Percentiles rank a stretch among this genome's conserved stretches.
These are phyloP conservation scores for Potamarius usumacintae DNA, from an alignment of 2,113 vertebrate species.

Conservation along the genomic window DNA sequence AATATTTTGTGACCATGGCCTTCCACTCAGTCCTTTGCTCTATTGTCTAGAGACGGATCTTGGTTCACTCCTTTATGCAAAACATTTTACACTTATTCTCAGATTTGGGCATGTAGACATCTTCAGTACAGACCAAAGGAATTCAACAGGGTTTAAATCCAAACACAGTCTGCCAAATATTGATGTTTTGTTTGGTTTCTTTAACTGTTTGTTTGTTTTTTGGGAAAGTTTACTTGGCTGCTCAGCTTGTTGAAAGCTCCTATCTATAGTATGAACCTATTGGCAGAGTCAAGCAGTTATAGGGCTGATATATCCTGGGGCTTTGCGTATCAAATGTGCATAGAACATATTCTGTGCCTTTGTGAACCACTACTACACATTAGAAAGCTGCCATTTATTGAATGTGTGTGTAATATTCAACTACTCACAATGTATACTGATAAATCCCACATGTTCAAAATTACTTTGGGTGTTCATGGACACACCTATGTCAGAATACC, in stretches of 20 bases:
- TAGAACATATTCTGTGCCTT: neutral
- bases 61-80: neutral
- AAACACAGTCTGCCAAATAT: neutral
- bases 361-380: neutral
- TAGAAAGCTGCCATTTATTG: neutral
- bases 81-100: no score
- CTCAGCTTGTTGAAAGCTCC: neutral
- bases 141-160: neutral
- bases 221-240: neutral
- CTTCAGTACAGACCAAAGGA: neutral
- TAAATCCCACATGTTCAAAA: neutral
- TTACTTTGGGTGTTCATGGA: neutral
- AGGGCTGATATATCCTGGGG: neutral
- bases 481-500: neutral
- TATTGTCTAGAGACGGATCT: neutral
- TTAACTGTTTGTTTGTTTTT: neutral
- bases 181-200: no score
- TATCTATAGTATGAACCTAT: neutral
- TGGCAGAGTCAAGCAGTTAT: neutral
- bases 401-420: neutral
- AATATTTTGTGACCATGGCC: neutral
- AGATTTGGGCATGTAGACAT: no score
- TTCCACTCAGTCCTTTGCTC: neutral
- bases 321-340: neutral
- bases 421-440: no score